Evolutionary conservation across 1,140 invertebrate species (phyloP).

Genomic region (Papilio xuthus): DNA sequence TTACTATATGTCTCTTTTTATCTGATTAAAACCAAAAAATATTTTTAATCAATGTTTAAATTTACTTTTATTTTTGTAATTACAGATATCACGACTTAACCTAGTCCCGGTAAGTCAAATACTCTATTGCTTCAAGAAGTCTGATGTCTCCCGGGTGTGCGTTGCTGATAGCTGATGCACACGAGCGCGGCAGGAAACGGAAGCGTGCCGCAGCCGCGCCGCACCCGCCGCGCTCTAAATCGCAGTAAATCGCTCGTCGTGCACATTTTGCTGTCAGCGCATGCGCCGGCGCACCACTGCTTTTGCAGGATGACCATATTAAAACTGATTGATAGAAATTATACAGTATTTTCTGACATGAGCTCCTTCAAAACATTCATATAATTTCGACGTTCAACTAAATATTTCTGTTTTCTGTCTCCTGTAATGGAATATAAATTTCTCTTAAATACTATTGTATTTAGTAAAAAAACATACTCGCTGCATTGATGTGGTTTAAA

Average conservation of each 20-base stretch:
- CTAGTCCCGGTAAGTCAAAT: slow-evolving; percentile 19
- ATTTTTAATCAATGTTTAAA: background rate
- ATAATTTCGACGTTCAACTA: background rate
- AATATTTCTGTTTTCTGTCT: background rate
- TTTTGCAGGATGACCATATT: slow-evolving; percentile 46
- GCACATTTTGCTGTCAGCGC: slow-evolving; percentile 68
- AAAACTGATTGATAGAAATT: slow-evolving; percentile 21
- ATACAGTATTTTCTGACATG: background rate
- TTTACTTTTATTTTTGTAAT: background rate
- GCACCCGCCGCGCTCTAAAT: slow-evolving; percentile 19
- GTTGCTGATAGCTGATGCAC: background rate
- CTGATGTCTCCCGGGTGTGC: background rate
- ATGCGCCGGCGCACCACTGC: slow-evolving; percentile 53
- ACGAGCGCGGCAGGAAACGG: slow-evolving; percentile 48
- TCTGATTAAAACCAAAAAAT: background rate
- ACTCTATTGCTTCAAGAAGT: background rate
- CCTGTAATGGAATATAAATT: background rate
- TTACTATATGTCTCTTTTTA: background rate
- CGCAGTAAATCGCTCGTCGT: slow-evolving; percentile 66
- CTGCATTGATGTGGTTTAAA: no score
- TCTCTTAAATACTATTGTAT: no score
- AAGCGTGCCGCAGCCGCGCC: slow-evolving; percentile 41
- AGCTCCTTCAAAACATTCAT: background rate
- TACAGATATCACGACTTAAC: background rate
- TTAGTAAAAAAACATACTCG: no score